phyloP scores from a whole-genome alignment of 1,140 invertebrate species.

The Drosophila chauvacae region DNA sequence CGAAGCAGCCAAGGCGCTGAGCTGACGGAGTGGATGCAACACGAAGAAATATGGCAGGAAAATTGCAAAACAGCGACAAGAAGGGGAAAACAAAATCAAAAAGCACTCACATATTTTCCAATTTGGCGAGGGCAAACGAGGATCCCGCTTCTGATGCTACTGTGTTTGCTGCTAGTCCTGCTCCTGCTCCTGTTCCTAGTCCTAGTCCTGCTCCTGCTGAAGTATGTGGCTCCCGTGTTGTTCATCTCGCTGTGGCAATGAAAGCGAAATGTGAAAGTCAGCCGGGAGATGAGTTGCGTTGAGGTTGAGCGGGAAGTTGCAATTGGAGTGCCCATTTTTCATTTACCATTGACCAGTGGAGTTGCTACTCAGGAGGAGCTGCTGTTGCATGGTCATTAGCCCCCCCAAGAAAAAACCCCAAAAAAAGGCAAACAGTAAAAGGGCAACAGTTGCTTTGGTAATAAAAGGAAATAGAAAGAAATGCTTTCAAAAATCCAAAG shows the following conservation, averaged over 20 bases:
- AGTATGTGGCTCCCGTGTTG: conserved; percentile 10
- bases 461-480: not conserved
- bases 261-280: conserved; percentile 20
- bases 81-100: conserved; percentile 49
- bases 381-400: conserved; percentile 41
- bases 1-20: conserved; percentile 7
- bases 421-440: not conserved
- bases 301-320: not conserved
- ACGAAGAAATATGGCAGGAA: conserved; percentile 70
- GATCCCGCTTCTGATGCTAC: not conserved
- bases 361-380: conserved; percentile 6
- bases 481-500: not conserved
- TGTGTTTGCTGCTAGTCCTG: not conserved
- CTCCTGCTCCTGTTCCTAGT: not conserved
- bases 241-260: conserved; percentile 21
- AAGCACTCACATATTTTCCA: conserved; percentile 81
- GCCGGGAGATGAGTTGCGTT: conserved; percentile 5
- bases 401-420: not conserved
- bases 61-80: conserved; percentile 44
- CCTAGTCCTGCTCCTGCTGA: conserved; percentile 1
- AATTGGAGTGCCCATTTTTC: conserved; percentile 49
- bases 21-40: conserved; percentile 25
- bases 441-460: not conserved
- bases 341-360: conserved; percentile 41
- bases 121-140: conserved; percentile 57